phyloP scores from a whole-genome alignment of 1,140 invertebrate species.

The Sminthurinus signatus region DNA sequence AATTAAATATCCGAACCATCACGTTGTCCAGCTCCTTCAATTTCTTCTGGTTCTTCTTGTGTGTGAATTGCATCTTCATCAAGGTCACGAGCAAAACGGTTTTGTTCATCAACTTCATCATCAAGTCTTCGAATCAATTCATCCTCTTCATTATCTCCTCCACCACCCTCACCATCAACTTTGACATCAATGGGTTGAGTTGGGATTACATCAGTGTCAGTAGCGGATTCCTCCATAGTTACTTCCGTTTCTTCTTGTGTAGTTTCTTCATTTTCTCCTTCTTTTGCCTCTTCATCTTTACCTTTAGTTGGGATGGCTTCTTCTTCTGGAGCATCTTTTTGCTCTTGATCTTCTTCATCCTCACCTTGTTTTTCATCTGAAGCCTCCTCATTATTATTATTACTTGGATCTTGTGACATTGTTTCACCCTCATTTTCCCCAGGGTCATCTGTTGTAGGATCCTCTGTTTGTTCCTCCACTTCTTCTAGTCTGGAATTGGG shows the following conservation, averaged over 20 bases:
- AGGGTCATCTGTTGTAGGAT: background rate
- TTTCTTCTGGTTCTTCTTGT: constrained; percentile 12
- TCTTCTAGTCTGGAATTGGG: background rate
- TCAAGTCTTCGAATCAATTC: constrained; percentile 18
- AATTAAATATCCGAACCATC: constrained; percentile 8
- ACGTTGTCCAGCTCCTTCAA: constrained; percentile 11
- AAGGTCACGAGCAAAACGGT: constrained; percentile 7
- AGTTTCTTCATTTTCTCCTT: background rate
- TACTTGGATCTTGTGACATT: constrained; percentile 1
- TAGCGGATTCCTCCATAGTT: background rate
- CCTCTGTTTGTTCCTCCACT: constrained; percentile 15
- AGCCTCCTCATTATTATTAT: background rate
- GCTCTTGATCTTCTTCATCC: background rate
- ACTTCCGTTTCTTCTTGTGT: background rate
- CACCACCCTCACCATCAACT: background rate
- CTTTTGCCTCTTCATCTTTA: background rate
- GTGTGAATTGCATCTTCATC: constrained; percentile 27
- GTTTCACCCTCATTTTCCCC: background rate
- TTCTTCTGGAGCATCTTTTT: background rate
- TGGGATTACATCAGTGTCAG: background rate
- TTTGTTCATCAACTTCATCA: constrained; percentile 29
- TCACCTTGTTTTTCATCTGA: constrained; percentile 1
- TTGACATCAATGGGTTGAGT: too few relatives aligned
- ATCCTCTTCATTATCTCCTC: background rate
- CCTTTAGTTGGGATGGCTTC: constrained; percentile 2